Conservation (phyloP, 2,888 invertebrate species). For the Drosophila anceps region DNA sequence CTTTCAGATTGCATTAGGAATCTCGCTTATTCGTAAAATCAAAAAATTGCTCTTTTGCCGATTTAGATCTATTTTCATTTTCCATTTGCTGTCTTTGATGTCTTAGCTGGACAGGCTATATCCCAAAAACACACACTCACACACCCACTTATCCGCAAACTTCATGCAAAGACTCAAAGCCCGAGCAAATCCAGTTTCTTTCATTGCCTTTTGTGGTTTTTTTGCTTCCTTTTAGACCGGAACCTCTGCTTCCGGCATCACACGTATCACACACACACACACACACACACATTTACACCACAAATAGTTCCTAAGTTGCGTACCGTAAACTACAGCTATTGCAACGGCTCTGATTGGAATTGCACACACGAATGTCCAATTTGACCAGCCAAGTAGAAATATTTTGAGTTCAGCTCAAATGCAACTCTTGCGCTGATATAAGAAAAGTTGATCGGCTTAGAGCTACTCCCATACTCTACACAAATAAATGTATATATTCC, state of each 20-base stretch:
- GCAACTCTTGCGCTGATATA: too few relatives aligned
- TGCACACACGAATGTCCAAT: neutral
- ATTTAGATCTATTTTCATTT: conserved; percentile 36
- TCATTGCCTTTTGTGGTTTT: conserved; percentile 1
- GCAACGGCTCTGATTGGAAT: neutral
- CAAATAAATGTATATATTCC: too few relatives aligned
- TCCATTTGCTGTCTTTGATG: conserved; percentile 42
- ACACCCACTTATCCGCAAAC: neutral
- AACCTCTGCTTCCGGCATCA: neutral
- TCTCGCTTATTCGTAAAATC: neutral
- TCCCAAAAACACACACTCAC: neutral
- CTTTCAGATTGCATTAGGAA: conserved; percentile 16
- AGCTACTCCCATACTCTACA: too few relatives aligned
- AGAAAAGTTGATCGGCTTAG: neutral
- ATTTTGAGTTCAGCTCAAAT: neutral
- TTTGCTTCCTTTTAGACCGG: neutral
- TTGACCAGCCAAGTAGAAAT: neutral
- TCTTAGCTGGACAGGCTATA: neutral
- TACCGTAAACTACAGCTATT: neutral
- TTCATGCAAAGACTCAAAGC: neutral
- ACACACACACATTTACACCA: neutral
- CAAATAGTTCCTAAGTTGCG: neutral
- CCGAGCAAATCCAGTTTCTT: neutral
- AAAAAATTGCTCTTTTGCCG: conserved; percentile 14
- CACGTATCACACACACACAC: neutral